These are phyloP conservation scores for Andricus grossulariae DNA, from an alignment of 1,140 invertebrate genomes.

Conservation along the genomic window DNA sequence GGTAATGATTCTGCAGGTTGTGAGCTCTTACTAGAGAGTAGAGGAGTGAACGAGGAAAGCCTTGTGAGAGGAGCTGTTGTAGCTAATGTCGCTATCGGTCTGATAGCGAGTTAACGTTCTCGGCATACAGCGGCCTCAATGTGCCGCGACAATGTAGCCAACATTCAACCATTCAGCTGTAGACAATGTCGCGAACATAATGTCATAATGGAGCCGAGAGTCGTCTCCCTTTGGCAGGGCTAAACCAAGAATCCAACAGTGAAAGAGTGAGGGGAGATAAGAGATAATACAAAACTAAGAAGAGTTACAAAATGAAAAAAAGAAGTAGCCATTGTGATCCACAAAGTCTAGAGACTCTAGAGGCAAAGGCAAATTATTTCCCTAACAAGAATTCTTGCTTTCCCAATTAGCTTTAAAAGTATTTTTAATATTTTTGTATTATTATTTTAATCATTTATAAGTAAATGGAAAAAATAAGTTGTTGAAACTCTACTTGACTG, in stretches of 20 bases:
- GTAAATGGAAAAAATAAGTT: too few relatives aligned
- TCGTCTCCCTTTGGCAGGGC: slow-evolving; percentile 57
- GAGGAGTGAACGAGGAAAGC: slow-evolving; percentile 42
- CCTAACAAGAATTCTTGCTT: neutral
- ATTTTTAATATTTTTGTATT: neutral
- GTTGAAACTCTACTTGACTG: too few relatives aligned
- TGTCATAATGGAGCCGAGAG: slow-evolving; percentile 73
- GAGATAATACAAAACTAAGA: slow-evolving; percentile 13
- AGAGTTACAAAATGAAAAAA: slow-evolving; percentile 1
- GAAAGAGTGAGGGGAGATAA: slow-evolving; percentile 37
- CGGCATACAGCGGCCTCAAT: slow-evolving; percentile 70
- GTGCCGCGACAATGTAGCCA: slow-evolving; percentile 72
- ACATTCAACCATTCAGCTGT: slow-evolving; percentile 72
- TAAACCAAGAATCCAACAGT: slow-evolving; percentile 59
- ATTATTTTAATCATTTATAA: neutral
- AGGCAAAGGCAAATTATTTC: neutral
- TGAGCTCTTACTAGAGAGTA: neutral
- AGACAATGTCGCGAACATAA: slow-evolving; percentile 74
- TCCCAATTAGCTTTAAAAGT: neutral
- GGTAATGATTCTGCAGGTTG: slow-evolving; percentile 17
- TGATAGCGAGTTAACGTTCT: slow-evolving; percentile 73
- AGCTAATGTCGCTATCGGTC: slow-evolving; percentile 67
- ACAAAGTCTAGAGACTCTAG: slow-evolving; percentile 12
- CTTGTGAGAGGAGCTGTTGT: slow-evolving; percentile 54
- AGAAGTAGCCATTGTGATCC: neutral